phyloP scores from a whole-genome alignment of 2,113 vertebrate species.

The Gymnocephalus cernua region DNA sequence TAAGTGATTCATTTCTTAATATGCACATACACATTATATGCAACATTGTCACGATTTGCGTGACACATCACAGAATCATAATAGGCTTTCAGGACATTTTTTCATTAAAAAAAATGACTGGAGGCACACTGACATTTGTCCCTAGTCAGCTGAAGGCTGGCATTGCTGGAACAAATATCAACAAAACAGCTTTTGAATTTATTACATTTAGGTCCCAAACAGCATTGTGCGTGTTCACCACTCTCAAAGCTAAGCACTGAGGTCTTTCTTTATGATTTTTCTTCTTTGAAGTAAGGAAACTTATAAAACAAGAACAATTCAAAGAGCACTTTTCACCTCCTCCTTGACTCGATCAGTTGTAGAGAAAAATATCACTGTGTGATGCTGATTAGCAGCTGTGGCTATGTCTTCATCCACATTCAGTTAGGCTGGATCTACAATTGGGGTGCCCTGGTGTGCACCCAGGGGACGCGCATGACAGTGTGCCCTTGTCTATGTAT shows the following conservation, averaged over 20 bases:
- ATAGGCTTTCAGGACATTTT: conserved; percentile 32
- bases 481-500: conserved; percentile 3
- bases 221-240: conserved; percentile 11
- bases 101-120: conserved; percentile 48
- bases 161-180: conserved; percentile 38
- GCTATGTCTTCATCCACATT: conserved; percentile 7
- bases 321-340: conserved; percentile 22
- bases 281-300: conserved; percentile 17
- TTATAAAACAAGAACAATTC: conserved; percentile 27
- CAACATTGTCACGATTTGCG: conserved; percentile 12
- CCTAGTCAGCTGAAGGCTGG: conserved; percentile 20
- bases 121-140: conserved; percentile 34
- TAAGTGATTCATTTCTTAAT: conserved; percentile 23
- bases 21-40: conserved; percentile 19
- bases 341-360: conserved; percentile 8
- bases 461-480: conserved; percentile 10
- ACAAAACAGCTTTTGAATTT: conserved; percentile 48
- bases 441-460: conserved; percentile 11
- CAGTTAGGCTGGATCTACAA: conserved; percentile 18
- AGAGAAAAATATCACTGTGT: conserved; percentile 26
- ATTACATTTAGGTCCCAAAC: conserved; percentile 42
- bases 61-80: conserved; percentile 17
- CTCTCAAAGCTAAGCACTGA: conserved; percentile 15
- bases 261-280: conserved; percentile 21
- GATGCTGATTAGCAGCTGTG: conserved; percentile 34